Evolutionary conservation across 2,113 vertebrate genomes (phyloP), one percentile per base, ranked within the genome.

Genomic region (Nerophis lumbriciformis): DNA sequence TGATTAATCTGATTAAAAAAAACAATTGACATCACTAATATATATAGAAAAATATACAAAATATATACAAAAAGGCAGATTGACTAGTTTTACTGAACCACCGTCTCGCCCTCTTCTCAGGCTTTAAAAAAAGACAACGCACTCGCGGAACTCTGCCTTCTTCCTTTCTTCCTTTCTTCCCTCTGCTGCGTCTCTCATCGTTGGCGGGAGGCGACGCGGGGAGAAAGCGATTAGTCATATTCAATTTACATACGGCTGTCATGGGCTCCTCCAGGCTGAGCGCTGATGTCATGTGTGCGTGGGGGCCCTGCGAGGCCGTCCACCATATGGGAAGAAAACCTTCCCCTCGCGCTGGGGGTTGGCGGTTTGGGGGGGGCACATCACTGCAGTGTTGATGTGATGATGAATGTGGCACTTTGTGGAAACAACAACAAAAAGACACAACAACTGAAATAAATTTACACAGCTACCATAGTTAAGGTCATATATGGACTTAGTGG

Each of bases 201-300:
- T 80, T 84, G 83, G 63, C 59, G 76, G 84, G 77, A 79, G 86
- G 86, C 83, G 85, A 88, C 71, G 68, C 73, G 13, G 82, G 72
- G 28, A 28, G 28, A 82, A 77, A 85, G 81, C 83, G 72, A 86
- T 90, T 88, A 80, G 84, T 91, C 88, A 90, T 90, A 87, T 89
- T 90, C 87, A 75, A 89, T 89, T 90, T 87, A 89, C 86, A 87
- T 85, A 87, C 50, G 90, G 81, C 83, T 89, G 88, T 87, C 88
- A 88, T 61, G 42, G 72, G 52, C 75, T 72, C 63, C 65, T 76
- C 59, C 63, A 5, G 63, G 69, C 73, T 56, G 63, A 75, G 73
- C 53, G 48, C 73, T 89, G 88, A 89, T 87, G 89, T 89, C 87
- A 90, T 89, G 76, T 7, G 62, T 78, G 77, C 72, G 49, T 74